phyloP scores from a whole-genome alignment of 2,888 invertebrate species.

The Chouioia cunea region DNA sequence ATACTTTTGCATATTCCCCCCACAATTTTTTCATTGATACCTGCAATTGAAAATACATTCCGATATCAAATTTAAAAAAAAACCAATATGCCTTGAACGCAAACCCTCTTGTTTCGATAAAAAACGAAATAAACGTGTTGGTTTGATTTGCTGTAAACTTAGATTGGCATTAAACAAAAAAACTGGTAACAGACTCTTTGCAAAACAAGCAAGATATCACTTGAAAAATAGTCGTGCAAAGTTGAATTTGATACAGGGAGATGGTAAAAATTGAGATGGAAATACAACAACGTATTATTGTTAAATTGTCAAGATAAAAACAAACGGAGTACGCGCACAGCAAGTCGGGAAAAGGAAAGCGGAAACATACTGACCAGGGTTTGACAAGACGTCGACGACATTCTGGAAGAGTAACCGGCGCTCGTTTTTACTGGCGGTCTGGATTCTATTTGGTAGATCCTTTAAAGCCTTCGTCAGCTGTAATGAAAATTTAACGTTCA shows the following conservation, averaged over 20 bases:
- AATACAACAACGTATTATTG: too few species aligned
- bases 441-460: slow-evolving; percentile 80
- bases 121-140: slow-evolving; percentile 26
- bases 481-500: slow-evolving; percentile 51
- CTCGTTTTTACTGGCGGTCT: slow-evolving; percentile 80
- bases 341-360: not conserved
- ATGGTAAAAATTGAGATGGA: too few species aligned
- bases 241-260: too few species aligned
- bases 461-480: slow-evolving; percentile 79
- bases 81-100: too few species aligned
- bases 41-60: slow-evolving; percentile 69
- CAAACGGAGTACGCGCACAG: too few species aligned
- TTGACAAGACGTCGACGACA: slow-evolving; percentile 78
- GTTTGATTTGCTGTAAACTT: not conserved
- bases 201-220: too few species aligned
- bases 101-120: not conserved
- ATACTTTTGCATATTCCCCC: slow-evolving; percentile 84
- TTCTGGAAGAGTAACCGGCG: slow-evolving; percentile 77
- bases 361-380: slow-evolving; percentile 76
- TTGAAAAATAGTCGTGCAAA: too few species aligned
- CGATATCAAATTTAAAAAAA: slow-evolving; percentile 9
- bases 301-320: too few species aligned
- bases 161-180: not conserved
- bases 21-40: slow-evolving; percentile 82
- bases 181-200: too few species aligned